Evolutionary conservation across 1,140 invertebrate genomes (phyloP), one percentile per base, ranked within the genome.

Genomic region (Macrobrachium rosenbergii): DNA sequence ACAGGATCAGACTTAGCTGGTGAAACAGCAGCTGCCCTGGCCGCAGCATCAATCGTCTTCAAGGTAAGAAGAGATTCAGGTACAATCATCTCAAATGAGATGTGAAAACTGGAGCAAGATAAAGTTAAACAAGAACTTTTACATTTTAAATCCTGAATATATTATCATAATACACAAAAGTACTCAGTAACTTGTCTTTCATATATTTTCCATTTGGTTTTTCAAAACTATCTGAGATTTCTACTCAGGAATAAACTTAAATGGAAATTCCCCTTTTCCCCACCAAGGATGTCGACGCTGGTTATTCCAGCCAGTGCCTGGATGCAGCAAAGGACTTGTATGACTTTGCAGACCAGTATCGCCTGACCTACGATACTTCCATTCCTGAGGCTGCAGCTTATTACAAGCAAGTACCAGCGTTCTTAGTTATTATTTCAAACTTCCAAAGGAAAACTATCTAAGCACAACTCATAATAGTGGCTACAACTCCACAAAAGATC

Each of bases 21-120:
- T 14, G 92, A 93, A 88, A 92, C 91, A 43, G 91, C 91, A 7
- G 92, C 92, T 12, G 92, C 92, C 11, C 88, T 93, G 79, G 92
- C 93, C 6, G 92, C 92, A 12, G 91, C 91, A 23, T 91, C 91
- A 16, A 91, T 93, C 52, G 91, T 90, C 0, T 93, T 92, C 84
- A 59, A 83, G n/a, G 58, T 79, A 19, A 79, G 76, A 10, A 14
- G 21, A 23, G 21, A 72, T 14, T 72, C 14, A 75, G 84, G 80
- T 2, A 52, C 52, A 52, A 8, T 52, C 12, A 52, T 52, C 12
- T 52, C 12, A 0, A 52, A 52, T 52, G 52, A 52, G 12, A 52
- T 10, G 12, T 52, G 7, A 52, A 12, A 52, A 52, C 12, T 52
- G 12, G 52, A 8, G 52, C 7, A 52, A 52, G 0, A 5, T 52